Percentiles rank a stretch among this genome's conserved stretches.
Conservation (phyloP, 2,797 vertebrate species). For the Fistularia tabacaria region DNA sequence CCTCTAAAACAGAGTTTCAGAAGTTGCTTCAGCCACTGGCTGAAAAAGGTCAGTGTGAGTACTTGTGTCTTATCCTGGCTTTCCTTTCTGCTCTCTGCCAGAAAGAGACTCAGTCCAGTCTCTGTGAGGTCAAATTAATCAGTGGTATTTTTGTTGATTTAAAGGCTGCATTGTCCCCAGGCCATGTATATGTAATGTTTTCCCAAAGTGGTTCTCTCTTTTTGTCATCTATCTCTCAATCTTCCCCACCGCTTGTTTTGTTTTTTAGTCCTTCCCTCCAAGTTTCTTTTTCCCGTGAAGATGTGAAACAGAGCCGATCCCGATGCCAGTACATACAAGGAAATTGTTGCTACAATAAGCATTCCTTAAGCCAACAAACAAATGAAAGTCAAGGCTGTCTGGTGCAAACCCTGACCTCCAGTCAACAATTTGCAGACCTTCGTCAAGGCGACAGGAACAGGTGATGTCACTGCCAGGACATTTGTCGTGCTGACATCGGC, state of each 20-base stretch:
- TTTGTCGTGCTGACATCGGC: slow-evolving; percentile 55
- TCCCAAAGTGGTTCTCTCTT: slow-evolving; percentile 39
- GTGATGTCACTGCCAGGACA: slow-evolving; percentile 50
- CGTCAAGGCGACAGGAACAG: slow-evolving; percentile 28
- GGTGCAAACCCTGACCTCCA: slow-evolving; percentile 6
- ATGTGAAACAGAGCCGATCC: slow-evolving; percentile 45
- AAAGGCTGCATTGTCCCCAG: slow-evolving; percentile 48
- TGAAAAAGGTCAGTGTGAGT: slow-evolving; percentile 25
- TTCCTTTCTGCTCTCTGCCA: slow-evolving; percentile 22
- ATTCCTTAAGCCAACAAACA: slow-evolving; percentile 42
- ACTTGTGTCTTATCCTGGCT: slow-evolving; percentile 28
- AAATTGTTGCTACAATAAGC: slow-evolving; percentile 48
- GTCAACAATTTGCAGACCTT: slow-evolving; percentile 40
- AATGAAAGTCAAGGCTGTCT: slow-evolving; percentile 25
- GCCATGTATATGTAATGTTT: slow-evolving; percentile 51
- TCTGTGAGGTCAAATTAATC: slow-evolving; percentile 43
- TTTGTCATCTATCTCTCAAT: slow-evolving; percentile 14
- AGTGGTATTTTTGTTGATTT: slow-evolving; percentile 40
- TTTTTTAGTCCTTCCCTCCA: slow-evolving; percentile 4
- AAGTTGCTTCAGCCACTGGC: slow-evolving; percentile 30
- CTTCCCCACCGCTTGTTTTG: slow-evolving; percentile 4
- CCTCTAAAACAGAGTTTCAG: slow-evolving; percentile 29
- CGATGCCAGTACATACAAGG: slow-evolving; percentile 12
- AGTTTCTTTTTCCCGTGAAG: slow-evolving; percentile 19
- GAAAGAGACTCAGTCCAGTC: slow-evolving; percentile 19